Evolutionary conservation across 2,797 vertebrate genomes (phyloP), one percentile per base, ranked within the genome.

Genomic region (Chloroceryle inda): DNA sequence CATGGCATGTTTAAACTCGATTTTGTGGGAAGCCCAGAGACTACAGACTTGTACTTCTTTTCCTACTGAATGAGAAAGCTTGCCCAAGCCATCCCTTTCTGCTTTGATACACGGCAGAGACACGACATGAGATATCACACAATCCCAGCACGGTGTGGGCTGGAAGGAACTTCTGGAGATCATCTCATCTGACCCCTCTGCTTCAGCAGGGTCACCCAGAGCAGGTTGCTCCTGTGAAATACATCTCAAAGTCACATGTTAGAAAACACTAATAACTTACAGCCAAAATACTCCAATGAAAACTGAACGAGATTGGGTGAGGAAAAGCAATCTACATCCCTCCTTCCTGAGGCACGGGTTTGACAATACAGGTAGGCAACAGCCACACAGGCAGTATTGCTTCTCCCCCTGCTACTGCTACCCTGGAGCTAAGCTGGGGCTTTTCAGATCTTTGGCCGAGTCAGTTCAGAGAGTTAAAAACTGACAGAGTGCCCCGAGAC

Each of bases 321-420:
- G 42, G 15, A 8, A 27, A 49, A 45, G 44, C 38, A 6, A 6
- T 16, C 24, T 37, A 11, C 0, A 0, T 67, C 72, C 12, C 27
- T 49, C 6, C 50, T 68, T 77, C 55, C 38, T 10, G 14, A 33
- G 58, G 21, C 58, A 50, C 9, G 42, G 37, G 38, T 58, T 26
- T 49, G 61, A 73, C 27, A 59, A 12, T 8, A 55, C 13, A n/a
- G 12, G 29, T 3, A 55, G 35, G 22, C 29, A 44, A 49, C 38
- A 45, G n/a, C 53, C 18, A 24, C 50, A 16, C 1, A 3, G n/a
- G 49, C 27, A 64, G 12, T 4, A 37, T 13, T 40, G 45, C 26
- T 72, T 72, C 40, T 67, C 29, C 13, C 19, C 17, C 18, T 0
- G 0, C 37, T 47, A 13, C 3, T 18, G 67, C 29, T 33, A 33